Evolutionary conservation across 2,113 vertebrate species (phyloP).

Genomic region (Muntiacus reevesi): DNA sequence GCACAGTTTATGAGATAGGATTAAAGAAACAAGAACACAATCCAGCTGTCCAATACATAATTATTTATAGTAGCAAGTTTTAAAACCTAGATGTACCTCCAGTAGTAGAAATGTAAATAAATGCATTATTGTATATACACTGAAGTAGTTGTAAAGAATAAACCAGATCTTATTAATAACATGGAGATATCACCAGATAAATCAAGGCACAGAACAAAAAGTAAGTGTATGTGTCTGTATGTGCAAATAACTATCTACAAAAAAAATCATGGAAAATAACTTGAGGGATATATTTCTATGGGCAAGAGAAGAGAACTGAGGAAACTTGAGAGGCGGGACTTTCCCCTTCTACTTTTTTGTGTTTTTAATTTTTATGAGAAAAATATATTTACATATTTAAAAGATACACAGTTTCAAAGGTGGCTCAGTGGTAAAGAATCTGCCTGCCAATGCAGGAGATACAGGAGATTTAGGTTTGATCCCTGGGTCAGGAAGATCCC

Average conservation of each 20-base stretch:
- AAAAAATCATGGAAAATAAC: background rate
- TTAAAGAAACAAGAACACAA: background rate
- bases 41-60: background rate
- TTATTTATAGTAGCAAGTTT: background rate
- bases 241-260: background rate
- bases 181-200: background rate
- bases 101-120: background rate
- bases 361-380: background rate
- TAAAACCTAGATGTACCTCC: background rate
- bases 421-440: background rate
- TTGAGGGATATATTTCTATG: background rate
- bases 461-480: background rate
- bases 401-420: background rate
- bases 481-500: background rate
- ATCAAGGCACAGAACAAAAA: background rate
- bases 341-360: background rate
- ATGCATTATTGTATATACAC: background rate
- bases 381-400: background rate
- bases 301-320: background rate
- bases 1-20: background rate
- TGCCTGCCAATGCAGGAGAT: background rate
- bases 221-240: background rate
- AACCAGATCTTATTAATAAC: background rate
- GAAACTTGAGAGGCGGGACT: background rate
- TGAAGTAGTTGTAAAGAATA: background rate